Evolutionary conservation across 2,797 vertebrate genomes (phyloP).

Genomic region (Sebastiscus albofasciatus): DNA sequence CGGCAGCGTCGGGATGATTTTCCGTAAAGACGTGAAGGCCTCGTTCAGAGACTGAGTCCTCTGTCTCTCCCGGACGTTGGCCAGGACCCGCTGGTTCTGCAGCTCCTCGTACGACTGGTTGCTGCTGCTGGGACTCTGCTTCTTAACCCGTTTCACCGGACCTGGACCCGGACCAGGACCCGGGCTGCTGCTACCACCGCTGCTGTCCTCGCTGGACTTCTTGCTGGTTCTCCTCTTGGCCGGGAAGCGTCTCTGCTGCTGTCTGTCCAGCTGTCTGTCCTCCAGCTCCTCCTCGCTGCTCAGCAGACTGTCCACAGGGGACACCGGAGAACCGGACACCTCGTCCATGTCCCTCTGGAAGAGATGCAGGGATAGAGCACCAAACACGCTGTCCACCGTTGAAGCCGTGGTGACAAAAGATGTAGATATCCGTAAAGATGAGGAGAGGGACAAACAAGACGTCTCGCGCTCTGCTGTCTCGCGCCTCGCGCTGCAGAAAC

Average conservation of each 20-base stretch:
- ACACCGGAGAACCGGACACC: constrained; percentile 85
- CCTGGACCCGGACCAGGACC: constrained; percentile 71
- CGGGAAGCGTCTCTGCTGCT: constrained; percentile 80
- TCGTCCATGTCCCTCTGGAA: constrained; percentile 88
- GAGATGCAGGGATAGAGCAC: constrained; percentile 80
- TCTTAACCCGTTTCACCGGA: constrained; percentile 80
- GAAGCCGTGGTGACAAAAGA: constrained; percentile 78
- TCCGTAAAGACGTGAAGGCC: constrained; percentile 86
- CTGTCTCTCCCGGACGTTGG: constrained; percentile 86
- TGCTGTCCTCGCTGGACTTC: constrained; percentile 83
- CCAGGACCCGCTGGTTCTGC: constrained; percentile 88
- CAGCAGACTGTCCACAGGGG: constrained; percentile 86
- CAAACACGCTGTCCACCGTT: constrained; percentile 79
- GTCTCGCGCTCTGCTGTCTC: constrained; percentile 12
- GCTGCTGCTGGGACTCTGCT: constrained; percentile 82
- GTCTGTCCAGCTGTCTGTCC: constrained; percentile 84
- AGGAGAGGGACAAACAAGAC: neutral
- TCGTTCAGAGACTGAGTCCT: constrained; percentile 88
- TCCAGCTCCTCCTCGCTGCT: constrained; percentile 87
- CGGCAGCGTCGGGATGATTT: constrained; percentile 88
- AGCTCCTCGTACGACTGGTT: constrained; percentile 87
- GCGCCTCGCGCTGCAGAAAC: constrained; percentile 15
- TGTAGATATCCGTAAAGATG: constrained; percentile 71
- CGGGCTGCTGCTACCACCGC: constrained; percentile 77
- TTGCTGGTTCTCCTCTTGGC: constrained; percentile 84